Evolutionary conservation across 2,797 vertebrate species (phyloP).

Genomic region (Microtus agrestis): DNA sequence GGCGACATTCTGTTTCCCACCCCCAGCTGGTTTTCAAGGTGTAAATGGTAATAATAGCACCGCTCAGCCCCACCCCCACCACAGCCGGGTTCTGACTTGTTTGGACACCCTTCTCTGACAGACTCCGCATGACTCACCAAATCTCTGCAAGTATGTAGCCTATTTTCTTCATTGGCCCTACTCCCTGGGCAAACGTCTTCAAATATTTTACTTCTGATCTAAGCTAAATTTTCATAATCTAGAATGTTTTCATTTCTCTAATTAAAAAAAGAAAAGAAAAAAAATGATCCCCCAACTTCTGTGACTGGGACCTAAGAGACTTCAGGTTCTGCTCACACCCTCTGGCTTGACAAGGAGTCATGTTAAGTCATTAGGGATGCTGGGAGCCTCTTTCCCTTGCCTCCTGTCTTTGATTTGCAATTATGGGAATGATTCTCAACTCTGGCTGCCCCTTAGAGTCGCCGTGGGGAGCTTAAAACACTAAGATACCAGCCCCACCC

Average conservation of each 20-base stretch:
- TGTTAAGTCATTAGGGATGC: too few species aligned
- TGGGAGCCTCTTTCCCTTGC: not conserved
- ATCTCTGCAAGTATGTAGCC: not conserved
- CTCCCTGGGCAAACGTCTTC: conserved; percentile 15
- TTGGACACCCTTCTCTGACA: not conserved
- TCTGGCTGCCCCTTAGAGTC: conserved; percentile 46
- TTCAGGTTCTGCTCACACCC: not conserved
- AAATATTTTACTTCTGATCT: conserved; percentile 45
- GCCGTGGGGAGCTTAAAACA: conserved; percentile 23
- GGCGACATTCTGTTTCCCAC: not conserved
- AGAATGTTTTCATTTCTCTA: conserved; percentile 30
- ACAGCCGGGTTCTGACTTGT: not conserved
- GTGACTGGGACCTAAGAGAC: not conserved
- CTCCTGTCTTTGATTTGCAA: not conserved
- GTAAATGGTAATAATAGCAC: not conserved
- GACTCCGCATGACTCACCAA: not conserved
- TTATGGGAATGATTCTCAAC: not conserved
- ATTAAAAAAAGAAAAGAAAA: not conserved
- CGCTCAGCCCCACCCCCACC: not conserved
- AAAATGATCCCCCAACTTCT: not conserved
- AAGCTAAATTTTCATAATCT: conserved; percentile 24
- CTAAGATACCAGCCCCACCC: not conserved
- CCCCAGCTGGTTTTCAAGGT: conserved; percentile 22
- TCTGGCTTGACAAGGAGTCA: not conserved
- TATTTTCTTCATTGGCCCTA: not conserved